Conservation (phyloP, 1,140 invertebrate genomes). For the Drosophila persimilis region DNA sequence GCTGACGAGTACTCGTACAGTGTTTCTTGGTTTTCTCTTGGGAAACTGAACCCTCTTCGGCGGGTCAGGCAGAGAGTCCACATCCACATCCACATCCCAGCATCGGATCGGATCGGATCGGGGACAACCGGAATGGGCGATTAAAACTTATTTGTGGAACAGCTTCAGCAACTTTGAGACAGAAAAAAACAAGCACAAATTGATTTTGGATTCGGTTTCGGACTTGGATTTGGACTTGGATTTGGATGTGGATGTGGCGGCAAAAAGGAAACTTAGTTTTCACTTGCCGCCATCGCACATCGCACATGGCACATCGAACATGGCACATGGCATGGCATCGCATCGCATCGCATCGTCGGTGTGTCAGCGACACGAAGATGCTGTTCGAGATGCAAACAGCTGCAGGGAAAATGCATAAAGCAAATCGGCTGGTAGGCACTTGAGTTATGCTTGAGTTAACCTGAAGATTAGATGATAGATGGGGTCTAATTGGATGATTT, state of each 20-base stretch:
- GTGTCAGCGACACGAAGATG: conserved; percentile 33
- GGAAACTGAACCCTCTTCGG: conserved; percentile 33
- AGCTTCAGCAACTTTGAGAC: conserved; percentile 21
- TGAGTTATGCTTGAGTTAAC: neutral
- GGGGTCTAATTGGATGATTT: too few species aligned
- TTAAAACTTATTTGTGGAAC: conserved; percentile 51
- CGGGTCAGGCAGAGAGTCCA: conserved; percentile 44
- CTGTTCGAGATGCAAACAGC: conserved; percentile 24
- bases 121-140: conserved; percentile 59
- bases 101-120: too few species aligned
- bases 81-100: neutral
- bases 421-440: conserved; percentile 41
- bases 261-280: conserved; percentile 66
- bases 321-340: neutral
- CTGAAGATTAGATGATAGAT: conserved; percentile 23
- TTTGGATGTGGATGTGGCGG: conserved; percentile 15
- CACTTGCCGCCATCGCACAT: conserved; percentile 38
- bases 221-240: too few species aligned
- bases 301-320: too few species aligned
- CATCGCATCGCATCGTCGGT: neutral
- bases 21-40: conserved; percentile 17
- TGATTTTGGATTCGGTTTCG: conserved; percentile 44
- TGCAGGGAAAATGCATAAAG: conserved; percentile 18
- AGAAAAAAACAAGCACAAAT: conserved; percentile 48
- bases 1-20: neutral